Conservation (phyloP, 1,140 invertebrate species). For the Scaptomyza montana region DNA sequence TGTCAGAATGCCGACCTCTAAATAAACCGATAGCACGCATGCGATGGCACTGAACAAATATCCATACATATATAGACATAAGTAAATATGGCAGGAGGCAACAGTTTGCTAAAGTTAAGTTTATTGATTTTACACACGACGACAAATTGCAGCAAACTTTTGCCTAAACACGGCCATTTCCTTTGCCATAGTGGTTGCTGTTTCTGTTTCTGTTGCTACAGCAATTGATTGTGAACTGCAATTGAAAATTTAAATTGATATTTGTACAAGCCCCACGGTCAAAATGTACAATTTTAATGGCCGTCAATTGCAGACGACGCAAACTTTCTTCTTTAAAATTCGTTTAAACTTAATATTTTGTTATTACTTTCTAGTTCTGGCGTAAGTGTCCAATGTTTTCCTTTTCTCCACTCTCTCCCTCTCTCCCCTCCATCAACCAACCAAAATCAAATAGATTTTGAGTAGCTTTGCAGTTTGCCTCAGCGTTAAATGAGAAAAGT, state of each 20-base stretch:
- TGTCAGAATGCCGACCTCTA: conserved; percentile 23
- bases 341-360: conserved; percentile 78
- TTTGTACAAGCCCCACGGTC: conserved; percentile 33
- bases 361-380: conserved; percentile 49
- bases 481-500: conserved; percentile 79
- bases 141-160: conserved; percentile 43
- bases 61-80: conserved; percentile 6
- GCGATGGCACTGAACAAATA: neutral
- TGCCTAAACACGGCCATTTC: conserved; percentile 30
- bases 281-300: conserved; percentile 63
- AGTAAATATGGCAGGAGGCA: conserved; percentile 42
- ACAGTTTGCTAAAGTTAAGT: conserved; percentile 34
- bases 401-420: neutral
- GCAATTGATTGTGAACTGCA: conserved; percentile 39
- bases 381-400: conserved; percentile 64
- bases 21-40: conserved; percentile 10
- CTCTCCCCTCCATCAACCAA: conserved; percentile 1
- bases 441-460: conserved; percentile 75
- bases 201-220: neutral
- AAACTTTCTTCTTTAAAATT: conserved; percentile 53
- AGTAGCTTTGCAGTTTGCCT: conserved; percentile 79
- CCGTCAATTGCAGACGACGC: conserved; percentile 53
- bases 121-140: conserved; percentile 41
- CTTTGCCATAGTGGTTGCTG: neutral
- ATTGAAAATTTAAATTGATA: conserved; percentile 78